Evolutionary conservation across 1,140 invertebrate species (phyloP).

Genomic region (Ectropis grisescens): DNA sequence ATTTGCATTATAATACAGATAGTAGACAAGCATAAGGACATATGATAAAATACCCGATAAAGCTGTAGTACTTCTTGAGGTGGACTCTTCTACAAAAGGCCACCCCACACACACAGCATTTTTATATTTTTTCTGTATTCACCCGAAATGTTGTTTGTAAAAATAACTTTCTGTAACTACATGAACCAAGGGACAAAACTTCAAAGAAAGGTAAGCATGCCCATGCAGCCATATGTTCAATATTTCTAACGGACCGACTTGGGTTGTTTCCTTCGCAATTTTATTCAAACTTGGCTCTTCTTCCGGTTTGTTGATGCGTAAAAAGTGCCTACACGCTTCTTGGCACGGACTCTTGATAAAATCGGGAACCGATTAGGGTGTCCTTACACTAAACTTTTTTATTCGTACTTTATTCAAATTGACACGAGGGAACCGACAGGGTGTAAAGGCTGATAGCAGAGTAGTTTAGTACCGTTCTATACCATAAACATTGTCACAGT

Average conservation of each 20-base stretch:
- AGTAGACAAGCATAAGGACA: too few relatives aligned
- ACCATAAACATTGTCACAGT: too few relatives aligned
- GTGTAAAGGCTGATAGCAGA: conserved; percentile 29
- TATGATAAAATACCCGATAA: too few relatives aligned
- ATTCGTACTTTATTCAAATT: conserved; percentile 32
- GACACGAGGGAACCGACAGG: conserved; percentile 20
- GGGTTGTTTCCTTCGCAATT: background rate
- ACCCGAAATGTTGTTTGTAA: background rate
- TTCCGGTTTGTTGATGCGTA: conserved; percentile 13
- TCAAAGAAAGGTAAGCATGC: background rate
- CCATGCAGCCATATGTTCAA: too few relatives aligned
- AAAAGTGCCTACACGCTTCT: conserved; percentile 21
- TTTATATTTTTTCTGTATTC: too few relatives aligned
- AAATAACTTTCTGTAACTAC: background rate
- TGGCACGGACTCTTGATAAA: conserved; percentile 19
- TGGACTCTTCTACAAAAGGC: too few relatives aligned
- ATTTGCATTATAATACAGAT: too few relatives aligned
- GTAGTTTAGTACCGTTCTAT: conserved; percentile 20
- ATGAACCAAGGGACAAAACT: background rate
- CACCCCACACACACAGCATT: too few relatives aligned
- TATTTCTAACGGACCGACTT: background rate
- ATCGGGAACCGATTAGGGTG: conserved; percentile 22
- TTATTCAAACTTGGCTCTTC: conserved; percentile 7
- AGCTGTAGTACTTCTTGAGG: too few relatives aligned
- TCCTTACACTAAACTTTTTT: conserved; percentile 24